Evolutionary conservation across 2,113 vertebrate genomes (phyloP), one percentile per base, ranked within the genome.

Genomic region (Danionella cerebrum): DNA sequence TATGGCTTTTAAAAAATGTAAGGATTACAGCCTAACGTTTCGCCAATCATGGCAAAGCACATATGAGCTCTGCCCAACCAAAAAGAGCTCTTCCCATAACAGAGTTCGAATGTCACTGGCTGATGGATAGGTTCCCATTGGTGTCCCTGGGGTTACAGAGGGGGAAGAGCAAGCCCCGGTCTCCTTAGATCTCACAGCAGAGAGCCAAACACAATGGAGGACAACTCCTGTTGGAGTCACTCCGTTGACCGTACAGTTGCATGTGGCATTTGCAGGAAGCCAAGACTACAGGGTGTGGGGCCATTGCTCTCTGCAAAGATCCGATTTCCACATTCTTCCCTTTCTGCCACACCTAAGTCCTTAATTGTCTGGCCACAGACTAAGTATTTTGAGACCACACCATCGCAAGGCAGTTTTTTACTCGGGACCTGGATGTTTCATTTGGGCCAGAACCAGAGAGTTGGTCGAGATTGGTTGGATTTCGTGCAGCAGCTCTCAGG

Each of bases 281-380:
- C 64, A 72, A 75, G 79, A 79, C 79, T 74, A 70, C 59, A 83
- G 88, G 87, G 89, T 88, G 86, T 87, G 83, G 78, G 80, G 83
- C 78, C 7, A 16, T 38, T 38, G 59, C 35, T 33, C 54, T 52
- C 71, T 39, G 14, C 76, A 74, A 79, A 76, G 86, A 87, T 89
- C 83, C 77, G 57, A 82, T 88, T 86, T 87, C 86, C 75, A 87
- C 87, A 88, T 88, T 89, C 84, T 84, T 87, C 83, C 78, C 81
- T 83, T 86, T 86, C 64, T 74, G 78, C 87, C 87, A 87, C 88
- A 89, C 87, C 87, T 89, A 87, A 87, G 80, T 86, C 84, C 84
- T 80, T 86, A 88, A 90, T 87, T 88, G 83, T 87, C 80, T 85
- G 80, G 80, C 87, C 84, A 79, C 85, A 88, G 82, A 86, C 81